These are phyloP conservation scores for Ceratina japonica DNA, from an alignment of 1,140 invertebrate genomes.

Conservation along the genomic window DNA sequence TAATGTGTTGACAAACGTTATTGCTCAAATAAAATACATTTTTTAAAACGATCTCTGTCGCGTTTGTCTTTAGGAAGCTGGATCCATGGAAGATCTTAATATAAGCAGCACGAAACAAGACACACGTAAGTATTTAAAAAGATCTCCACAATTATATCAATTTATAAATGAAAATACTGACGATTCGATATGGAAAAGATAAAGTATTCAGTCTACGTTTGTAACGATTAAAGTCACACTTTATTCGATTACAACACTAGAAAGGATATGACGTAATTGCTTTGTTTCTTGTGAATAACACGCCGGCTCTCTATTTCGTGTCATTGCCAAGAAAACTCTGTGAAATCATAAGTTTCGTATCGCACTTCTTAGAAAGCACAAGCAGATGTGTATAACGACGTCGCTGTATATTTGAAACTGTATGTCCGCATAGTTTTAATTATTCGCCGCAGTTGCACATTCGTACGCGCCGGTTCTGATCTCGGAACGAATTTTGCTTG, in stretches of 20 bases:
- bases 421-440: background rate
- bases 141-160: background rate
- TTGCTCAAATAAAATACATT: background rate
- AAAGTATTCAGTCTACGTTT: background rate
- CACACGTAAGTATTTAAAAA: conserved; percentile 71
- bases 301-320: conserved; percentile 17
- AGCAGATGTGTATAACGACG: background rate
- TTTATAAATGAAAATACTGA: conserved; percentile 13
- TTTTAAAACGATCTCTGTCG: background rate
- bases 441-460: conserved; percentile 2
- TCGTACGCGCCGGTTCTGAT: background rate
- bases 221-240: conserved; percentile 24
- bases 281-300: conserved; percentile 46
- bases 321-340: conserved; percentile 33
- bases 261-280: conserved; percentile 47
- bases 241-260: background rate
- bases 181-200: conserved; percentile 24
- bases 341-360: conserved; percentile 23
- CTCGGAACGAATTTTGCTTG: background rate
- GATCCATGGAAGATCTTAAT: conserved; percentile 82
- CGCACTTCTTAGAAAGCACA: conserved; percentile 14
- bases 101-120: conserved; percentile 62
- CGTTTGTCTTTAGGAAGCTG: conserved; percentile 80
- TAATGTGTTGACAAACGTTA: background rate
- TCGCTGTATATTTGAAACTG: background rate